Conservation (phyloP, 2,888 invertebrate species). For the Arctia plantaginis region DNA sequence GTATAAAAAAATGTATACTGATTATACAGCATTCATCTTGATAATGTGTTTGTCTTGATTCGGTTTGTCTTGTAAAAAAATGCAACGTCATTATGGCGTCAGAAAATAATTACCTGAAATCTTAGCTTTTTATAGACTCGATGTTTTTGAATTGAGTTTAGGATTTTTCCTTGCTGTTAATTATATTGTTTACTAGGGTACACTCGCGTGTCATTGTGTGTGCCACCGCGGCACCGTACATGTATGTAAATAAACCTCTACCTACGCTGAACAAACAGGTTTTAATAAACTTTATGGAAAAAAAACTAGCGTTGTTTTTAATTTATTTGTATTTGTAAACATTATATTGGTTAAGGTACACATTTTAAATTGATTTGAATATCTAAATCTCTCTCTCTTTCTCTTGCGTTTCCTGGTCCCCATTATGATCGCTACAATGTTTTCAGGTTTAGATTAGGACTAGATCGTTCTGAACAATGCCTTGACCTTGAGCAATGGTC, state of each 20-base stretch:
- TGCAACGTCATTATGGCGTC: constrained; percentile 8
- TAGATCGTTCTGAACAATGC: no score
- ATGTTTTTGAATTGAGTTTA: not conserved
- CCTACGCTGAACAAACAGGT: constrained; percentile 2
- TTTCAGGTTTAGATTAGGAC: no score
- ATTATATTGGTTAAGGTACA: not conserved
- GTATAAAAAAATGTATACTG: not conserved
- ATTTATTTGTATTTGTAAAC: not conserved
- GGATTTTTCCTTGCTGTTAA: constrained; percentile 8
- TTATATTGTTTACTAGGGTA: not conserved
- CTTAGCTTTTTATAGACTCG: not conserved
- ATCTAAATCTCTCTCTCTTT: no score
- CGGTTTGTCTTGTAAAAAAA: not conserved
- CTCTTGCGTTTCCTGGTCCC: no score
- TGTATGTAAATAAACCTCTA: constrained; percentile 14
- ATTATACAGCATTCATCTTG: not conserved
- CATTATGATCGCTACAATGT: no score
- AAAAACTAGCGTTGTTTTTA: not conserved
- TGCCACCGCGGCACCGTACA: constrained; percentile 4
- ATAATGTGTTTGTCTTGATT: constrained; percentile 14
- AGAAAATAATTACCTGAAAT: not conserved
- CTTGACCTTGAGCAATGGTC: no score
- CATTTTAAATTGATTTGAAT: not conserved
- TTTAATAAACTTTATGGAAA: not conserved
- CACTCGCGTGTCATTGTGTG: constrained; percentile 14